phyloP scores from a whole-genome alignment of 2,888 invertebrate species.

The Caenorhabditis japonica region DNA sequence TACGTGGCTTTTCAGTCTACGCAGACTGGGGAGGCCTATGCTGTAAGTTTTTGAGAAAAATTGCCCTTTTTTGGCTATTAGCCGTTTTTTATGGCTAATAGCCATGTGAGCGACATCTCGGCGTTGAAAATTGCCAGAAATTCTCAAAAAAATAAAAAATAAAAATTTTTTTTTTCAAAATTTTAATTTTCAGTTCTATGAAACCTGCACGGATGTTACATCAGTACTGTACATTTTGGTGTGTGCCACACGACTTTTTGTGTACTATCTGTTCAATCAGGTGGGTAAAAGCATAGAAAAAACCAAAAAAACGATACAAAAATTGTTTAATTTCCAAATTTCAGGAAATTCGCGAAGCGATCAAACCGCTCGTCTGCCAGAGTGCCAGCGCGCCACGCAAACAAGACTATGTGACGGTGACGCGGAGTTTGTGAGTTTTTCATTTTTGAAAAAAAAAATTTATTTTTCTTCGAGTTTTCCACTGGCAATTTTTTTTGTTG shows the following conservation, averaged over 20 bases:
- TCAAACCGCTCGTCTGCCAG: slow-evolving; percentile 40
- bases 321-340: slow-evolving; percentile 7
- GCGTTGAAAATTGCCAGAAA: too few species aligned
- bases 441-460: too few species aligned
- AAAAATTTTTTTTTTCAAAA: background rate
- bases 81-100: too few species aligned
- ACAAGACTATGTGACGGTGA: slow-evolving; percentile 49
- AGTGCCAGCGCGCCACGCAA: slow-evolving; percentile 32
- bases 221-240: slow-evolving; percentile 74
- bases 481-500: too few species aligned
- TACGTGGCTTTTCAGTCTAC: slow-evolving; percentile 70
- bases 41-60: slow-evolving; percentile 54
- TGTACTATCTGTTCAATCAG: slow-evolving; percentile 73
- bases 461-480: too few species aligned
- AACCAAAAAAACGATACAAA: too few species aligned
- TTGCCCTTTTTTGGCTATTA: too few species aligned
- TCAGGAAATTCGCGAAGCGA: slow-evolving; percentile 57
- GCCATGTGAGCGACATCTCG: too few species aligned
- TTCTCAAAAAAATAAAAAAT: too few species aligned
- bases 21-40: slow-evolving; percentile 64
- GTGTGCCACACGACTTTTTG: slow-evolving; percentile 71
- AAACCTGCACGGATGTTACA: slow-evolving; percentile 71
- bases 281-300: slow-evolving; percentile 25
- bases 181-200: slow-evolving; percentile 67
- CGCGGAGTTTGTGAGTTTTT: slow-evolving; percentile 35